Base-by-base conservation (phyloP, 2,113 vertebrate species). In the Trachemys scripta region DNA sequence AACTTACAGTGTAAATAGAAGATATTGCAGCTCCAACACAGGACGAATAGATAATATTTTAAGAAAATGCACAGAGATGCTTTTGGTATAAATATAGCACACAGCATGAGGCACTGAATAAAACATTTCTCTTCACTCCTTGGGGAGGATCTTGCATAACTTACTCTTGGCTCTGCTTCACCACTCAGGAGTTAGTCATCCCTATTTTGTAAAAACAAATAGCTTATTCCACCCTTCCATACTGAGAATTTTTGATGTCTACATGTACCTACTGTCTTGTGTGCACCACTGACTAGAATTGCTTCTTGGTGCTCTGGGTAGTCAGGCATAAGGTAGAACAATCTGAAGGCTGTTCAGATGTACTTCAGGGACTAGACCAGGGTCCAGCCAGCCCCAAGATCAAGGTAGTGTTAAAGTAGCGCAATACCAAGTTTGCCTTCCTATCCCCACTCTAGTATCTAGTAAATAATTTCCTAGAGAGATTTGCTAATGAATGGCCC, bases 201-300 rank as follows among this genome's bases (percentile, higher is more conserved):
- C 95, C 96, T 97, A 97, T 96, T 97, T 97, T 97, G 94, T 95
- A 96, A 95, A 97, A 96, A 92, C 97, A 97, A 97, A 97, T 97
- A 96, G 97, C 96, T 97, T 93, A 94, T 97, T 97, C 95, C 69
- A 94, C 80, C 92, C 94, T 92, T 97, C 94, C 90, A 90, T 89
- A 80, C 94, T 78, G 79, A 92, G 92, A 65, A 93, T 91, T 96
- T 1, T 7, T 96, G 94, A 0, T 3, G 95, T 94, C 84, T 91
- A 88, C 59, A 90, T 93, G 94, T 96, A 96, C 95, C 93, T 93
- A 85, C 95, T 96, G 93, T 95, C 96, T 90, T 96, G 94, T 91
- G 94, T 81, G 96, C 94, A 85, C 93, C 96, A 97, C 97, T 94
- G 96, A 96, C 24, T 14, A 78, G 45, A 96, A 94, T 94, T 84